A percentile compares a stretch with the other conserved stretches of the same genome.
Evolutionary conservation across 2,797 vertebrate genomes (phyloP).

Genomic region (Ctenochaetus hawaiiensis): DNA sequence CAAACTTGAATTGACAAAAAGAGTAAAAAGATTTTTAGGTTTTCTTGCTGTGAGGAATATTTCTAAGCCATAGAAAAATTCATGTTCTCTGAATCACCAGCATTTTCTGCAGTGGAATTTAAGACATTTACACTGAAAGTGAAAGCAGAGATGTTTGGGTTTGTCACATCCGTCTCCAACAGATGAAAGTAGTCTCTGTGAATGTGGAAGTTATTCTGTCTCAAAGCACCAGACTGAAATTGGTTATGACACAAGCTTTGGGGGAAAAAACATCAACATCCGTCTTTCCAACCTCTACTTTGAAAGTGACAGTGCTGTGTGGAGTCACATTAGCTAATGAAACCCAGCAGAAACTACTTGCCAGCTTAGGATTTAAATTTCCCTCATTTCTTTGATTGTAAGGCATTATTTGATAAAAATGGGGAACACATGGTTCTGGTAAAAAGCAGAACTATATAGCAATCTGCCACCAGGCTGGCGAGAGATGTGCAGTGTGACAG

Average conservation of each 20-base stretch:
- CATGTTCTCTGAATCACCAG: not conserved
- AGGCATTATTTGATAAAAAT: not conserved
- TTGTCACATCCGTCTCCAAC: not conserved
- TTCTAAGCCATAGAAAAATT: not conserved
- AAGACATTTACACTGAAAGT: not conserved
- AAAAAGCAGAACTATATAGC: too few relatives aligned
- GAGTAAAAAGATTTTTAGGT: not conserved
- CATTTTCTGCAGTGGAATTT: not conserved
- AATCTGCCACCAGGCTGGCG: not conserved
- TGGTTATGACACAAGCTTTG: not conserved
- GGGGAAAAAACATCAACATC: too few relatives aligned
- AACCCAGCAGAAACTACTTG: not conserved
- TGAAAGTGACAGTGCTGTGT: not conserved
- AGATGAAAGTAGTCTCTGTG: not conserved
- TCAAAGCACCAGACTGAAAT: constrained; percentile 1
- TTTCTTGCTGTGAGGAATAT: not conserved
- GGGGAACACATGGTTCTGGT: not conserved
- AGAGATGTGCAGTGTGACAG: not conserved
- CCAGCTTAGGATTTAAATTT: not conserved
- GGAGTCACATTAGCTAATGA: not conserved
- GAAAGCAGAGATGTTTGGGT: constrained; percentile 1
- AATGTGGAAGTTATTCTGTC: constrained; percentile 6
- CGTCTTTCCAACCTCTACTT: not conserved
- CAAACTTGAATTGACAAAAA: too few relatives aligned
- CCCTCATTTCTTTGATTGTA: not conserved